Evolutionary conservation across 2,888 invertebrate genomes (phyloP), one percentile per base, ranked within the genome.

Genomic region (Ophioninae sp.): DNA sequence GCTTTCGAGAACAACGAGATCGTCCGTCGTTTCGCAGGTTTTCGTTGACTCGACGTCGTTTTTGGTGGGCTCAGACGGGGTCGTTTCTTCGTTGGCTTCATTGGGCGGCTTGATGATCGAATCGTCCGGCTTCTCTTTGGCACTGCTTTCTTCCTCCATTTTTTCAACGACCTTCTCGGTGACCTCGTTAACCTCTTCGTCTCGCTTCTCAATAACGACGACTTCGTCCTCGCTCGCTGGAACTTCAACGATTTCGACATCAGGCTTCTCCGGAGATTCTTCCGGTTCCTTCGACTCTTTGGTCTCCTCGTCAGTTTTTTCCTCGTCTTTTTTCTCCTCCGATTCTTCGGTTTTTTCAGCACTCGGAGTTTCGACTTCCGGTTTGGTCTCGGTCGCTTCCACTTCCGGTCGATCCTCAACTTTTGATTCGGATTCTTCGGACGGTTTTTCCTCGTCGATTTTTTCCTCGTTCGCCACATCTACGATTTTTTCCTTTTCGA

Each of bases 81-180:
- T 23, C 41, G 23, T 23, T 6, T 17, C 23, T 57, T 79, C 81
- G 3, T 20, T 30, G 6, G 74, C 13, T 21, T 79, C 81, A 7
- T 30, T 44, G 6, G 62, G 17, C 57, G 70, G 13, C n/a, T 79
- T 69, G 7, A 67, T 67, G 20, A 67, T 62, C 68, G 79, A 64
- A 7, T 77, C 82, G 5, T 61, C 69, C 10, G 70, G 65, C 50
- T 39, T 68, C 59, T 79, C 80, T 57, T 79, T 81, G 44, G 69
- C 79, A 68, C 61, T 73, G 67, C 23, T 50, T 5, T 76, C 57
- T 59, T 57, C 72, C 17, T 81, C 81, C 6, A 61, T 72, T 57
- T 79, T 81, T 67, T 87, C 86, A 37, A 85, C 85, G n/a, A 86
- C 81, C 73, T 78, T 86, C 86, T 88, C 85, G 76, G 80, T 70